Conservation (phyloP, 1,140 invertebrate species). For the Pogonomyrmex californicus region DNA sequence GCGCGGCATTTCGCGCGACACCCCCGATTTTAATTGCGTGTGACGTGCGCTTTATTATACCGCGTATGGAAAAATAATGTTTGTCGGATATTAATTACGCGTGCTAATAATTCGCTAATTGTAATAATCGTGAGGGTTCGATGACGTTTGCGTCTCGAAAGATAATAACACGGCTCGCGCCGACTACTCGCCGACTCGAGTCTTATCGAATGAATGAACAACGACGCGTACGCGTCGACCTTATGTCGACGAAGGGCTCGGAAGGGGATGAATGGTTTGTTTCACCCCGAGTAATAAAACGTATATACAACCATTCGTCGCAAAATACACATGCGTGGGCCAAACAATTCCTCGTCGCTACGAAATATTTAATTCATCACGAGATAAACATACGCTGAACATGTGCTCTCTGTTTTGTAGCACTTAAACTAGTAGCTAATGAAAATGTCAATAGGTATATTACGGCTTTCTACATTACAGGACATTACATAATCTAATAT, state of each 20-base stretch:
- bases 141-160: not conserved
- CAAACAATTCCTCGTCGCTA: not conserved
- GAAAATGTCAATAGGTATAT: not conserved
- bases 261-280: not conserved
- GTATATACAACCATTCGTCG: not conserved
- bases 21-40: not conserved
- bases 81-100: not conserved
- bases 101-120: conserved; percentile 7
- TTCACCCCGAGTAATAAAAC: not conserved
- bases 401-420: not conserved
- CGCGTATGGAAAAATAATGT: not conserved
- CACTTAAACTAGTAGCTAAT: not conserved
- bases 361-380: not conserved
- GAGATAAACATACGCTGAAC: not conserved
- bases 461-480: not conserved
- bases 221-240: not conserved
- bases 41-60: not conserved
- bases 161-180: not conserved
- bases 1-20: not conserved
- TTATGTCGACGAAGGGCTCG: not conserved
- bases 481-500: not conserved
- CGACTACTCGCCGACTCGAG: not conserved
- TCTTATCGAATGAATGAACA: not conserved
- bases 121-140: not conserved
- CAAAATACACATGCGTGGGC: no score